Evolutionary conservation across 1,140 invertebrate species (phyloP).

Genomic region (Holotrichia oblita): DNA sequence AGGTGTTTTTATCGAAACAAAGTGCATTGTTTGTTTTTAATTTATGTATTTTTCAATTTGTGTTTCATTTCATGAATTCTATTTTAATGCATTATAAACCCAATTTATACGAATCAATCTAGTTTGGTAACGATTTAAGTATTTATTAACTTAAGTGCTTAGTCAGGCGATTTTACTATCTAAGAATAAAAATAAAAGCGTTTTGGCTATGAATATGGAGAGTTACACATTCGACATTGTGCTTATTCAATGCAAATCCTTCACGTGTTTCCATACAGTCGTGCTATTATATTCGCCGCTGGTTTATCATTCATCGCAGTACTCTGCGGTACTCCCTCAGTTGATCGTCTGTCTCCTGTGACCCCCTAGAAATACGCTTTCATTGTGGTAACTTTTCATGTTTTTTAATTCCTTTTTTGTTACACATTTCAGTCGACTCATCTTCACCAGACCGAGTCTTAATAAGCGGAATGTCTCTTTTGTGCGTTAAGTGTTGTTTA

Average conservation of each 20-base stretch:
- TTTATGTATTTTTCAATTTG: background rate
- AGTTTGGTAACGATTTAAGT: too few relatives aligned
- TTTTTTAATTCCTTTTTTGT: slow-evolving; percentile 31
- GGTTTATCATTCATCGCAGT: background rate
- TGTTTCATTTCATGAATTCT: too few relatives aligned
- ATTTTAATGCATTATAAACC: too few relatives aligned
- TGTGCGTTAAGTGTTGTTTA: slow-evolving; percentile 27
- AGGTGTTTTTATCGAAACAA: slow-evolving; percentile 7
- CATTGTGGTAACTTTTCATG: slow-evolving; percentile 34
- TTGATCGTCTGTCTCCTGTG: background rate
- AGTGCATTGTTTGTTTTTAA: slow-evolving; percentile 8
- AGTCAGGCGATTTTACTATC: too few relatives aligned
- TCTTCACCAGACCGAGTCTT: slow-evolving; percentile 4
- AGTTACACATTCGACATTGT: background rate
- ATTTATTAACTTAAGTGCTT: too few relatives aligned
- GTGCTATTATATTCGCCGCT: background rate
- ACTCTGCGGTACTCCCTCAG: background rate
- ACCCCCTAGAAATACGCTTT: slow-evolving; percentile 24
- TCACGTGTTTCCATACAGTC: slow-evolving; percentile 5
- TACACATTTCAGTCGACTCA: slow-evolving; percentile 29
- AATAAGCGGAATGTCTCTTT: slow-evolving; percentile 26
- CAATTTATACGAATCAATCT: too few relatives aligned
- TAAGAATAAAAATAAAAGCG: background rate
- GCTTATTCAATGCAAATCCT: slow-evolving; percentile 3
- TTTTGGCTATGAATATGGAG: background rate